A percentile compares a stretch with the other conserved stretches of the same genome.
Evolutionary conservation across 2,113 vertebrate species (phyloP).

Genomic region (Thryonomys swinderianus): DNA sequence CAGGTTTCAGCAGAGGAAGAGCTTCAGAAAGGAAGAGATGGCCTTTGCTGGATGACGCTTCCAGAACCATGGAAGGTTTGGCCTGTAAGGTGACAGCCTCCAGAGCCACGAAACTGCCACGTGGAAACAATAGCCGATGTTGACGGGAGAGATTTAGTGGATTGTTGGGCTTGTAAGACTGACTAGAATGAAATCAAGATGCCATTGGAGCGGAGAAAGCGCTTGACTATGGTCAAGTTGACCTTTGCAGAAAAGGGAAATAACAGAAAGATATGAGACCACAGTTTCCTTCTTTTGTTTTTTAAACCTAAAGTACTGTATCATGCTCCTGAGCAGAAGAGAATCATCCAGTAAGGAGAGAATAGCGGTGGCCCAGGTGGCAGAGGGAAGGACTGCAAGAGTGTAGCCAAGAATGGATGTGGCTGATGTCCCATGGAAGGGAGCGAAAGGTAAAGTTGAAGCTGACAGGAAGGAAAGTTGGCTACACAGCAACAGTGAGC

Average conservation of each 20-base stretch:
- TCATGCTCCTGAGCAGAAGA: not conserved
- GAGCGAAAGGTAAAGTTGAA: not conserved
- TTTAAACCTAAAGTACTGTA: not conserved
- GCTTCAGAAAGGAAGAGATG: not conserved
- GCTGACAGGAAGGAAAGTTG: not conserved
- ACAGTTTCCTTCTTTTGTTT: not conserved
- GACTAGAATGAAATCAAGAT: not conserved
- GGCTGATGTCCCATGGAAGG: rapidly evolving
- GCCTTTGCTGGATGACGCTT: not conserved
- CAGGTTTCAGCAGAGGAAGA: not conserved
- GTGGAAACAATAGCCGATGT: not conserved
- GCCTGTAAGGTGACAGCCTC: not conserved
- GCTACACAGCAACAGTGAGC: rapidly evolving
- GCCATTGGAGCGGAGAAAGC: not conserved
- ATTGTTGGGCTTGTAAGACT: not conserved
- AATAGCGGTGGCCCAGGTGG: not conserved
- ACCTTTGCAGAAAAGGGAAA: not conserved
- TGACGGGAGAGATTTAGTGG: not conserved
- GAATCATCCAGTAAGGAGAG: not conserved
- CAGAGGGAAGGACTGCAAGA: not conserved
- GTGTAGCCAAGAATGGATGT: not conserved
- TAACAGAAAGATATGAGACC: not conserved
- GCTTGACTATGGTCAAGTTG: not conserved
- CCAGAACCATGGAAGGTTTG: no score
- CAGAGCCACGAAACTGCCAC: not conserved